Evolutionary conservation across 2,113 vertebrate species (phyloP).

Genomic region (Equus quagga): DNA sequence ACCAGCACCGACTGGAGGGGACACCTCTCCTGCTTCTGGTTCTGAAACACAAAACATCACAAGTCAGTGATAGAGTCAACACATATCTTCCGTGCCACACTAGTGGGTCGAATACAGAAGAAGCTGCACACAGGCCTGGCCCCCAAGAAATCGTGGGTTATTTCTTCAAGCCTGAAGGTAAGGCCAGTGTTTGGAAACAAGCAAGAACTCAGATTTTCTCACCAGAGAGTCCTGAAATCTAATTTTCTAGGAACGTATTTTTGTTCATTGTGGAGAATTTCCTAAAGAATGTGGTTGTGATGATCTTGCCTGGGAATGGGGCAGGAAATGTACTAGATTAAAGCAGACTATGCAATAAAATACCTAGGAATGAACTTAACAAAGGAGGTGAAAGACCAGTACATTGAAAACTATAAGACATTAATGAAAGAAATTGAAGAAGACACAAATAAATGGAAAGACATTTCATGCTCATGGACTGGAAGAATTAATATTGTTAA

Average conservation of each 20-base stretch:
- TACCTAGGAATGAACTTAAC: neutral
- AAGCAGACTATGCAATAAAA: conserved; percentile 17
- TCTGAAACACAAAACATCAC: conserved; percentile 89
- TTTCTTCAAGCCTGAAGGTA: neutral
- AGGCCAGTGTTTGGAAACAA: neutral
- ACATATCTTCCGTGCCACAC: neutral
- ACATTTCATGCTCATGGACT: neutral
- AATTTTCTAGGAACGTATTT: conserved; percentile 34
- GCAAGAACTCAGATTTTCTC: conserved; percentile 1
- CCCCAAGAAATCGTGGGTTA: neutral
- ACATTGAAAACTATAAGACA: neutral
- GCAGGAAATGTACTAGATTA: neutral
- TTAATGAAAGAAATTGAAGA: neutral
- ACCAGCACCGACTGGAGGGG: conserved; percentile 97
- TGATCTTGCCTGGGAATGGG: neutral
- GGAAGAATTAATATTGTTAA: conserved; percentile 25
- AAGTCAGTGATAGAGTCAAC: conserved; percentile 8
- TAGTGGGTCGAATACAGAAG: neutral
- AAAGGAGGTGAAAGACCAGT: neutral
- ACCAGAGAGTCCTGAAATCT: neutral
- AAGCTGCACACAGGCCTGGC: neutral
- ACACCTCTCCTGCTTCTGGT: conserved; percentile 97
- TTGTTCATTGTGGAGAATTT: conserved; percentile 28
- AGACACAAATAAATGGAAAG: neutral
- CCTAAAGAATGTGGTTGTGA: conserved; percentile 5